Evolutionary conservation across 2,888 invertebrate genomes (phyloP).

Genomic region (Polymixis flavicincta): DNA sequence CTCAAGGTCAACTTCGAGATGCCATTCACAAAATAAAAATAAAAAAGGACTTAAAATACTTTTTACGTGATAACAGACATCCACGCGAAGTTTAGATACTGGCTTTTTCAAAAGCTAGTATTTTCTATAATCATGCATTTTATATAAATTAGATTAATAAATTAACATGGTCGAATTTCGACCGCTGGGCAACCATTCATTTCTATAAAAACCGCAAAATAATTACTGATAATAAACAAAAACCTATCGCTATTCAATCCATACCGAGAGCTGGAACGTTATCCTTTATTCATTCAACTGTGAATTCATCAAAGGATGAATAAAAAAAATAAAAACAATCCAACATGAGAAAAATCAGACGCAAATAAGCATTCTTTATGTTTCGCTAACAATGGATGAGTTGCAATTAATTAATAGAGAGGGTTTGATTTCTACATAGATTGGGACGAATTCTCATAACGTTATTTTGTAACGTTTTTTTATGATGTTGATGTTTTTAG

Average conservation of each 20-base stretch:
- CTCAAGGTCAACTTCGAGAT: no score
- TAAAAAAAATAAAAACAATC: conserved; percentile 22
- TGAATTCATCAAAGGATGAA: conserved; percentile 34
- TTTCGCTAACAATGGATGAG: conserved; percentile 38
- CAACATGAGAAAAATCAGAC: conserved; percentile 42
- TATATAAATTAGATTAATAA: no score
- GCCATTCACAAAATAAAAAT: no score
- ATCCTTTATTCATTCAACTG: background rate
- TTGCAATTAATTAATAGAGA: conserved; percentile 46
- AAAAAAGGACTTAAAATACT: no score
- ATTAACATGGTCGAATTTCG: no score
- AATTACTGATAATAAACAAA: background rate
- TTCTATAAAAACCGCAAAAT: background rate
- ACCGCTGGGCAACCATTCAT: no score
- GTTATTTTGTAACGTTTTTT: background rate
- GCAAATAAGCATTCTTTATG: conserved; percentile 54
- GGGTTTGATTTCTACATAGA: no score
- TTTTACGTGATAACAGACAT: no score
- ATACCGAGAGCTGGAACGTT: background rate
- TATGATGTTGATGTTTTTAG: background rate
- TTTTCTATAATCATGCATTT: no score
- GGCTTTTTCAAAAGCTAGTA: no score
- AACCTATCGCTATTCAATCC: background rate
- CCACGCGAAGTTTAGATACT: no score
- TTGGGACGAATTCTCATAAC: background rate